Percentiles rank a stretch among this genome's conserved stretches.
These are phyloP conservation scores for Ameiurus melas DNA, from an alignment of 2,113 vertebrate genomes.

Conservation along the genomic window DNA sequence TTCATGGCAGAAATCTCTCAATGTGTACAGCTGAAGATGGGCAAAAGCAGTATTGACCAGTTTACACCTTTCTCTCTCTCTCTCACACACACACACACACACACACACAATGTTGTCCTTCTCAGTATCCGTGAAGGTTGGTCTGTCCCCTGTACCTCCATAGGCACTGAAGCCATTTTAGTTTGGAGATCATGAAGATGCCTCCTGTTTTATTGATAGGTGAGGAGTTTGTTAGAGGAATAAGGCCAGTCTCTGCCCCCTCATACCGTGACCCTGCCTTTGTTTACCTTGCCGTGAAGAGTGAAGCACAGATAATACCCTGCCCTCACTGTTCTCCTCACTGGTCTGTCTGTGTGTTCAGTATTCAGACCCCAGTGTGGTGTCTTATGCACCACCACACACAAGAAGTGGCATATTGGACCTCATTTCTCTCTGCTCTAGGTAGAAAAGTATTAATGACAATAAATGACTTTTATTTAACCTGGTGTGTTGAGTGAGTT, in stretches of 20 bases:
- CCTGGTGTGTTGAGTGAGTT: conserved; percentile 50
- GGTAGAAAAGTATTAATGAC: conserved; percentile 75
- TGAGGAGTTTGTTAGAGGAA: conserved; percentile 15
- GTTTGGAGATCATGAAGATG: conserved; percentile 67
- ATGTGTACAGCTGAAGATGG: conserved; percentile 64
- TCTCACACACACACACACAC: conserved; percentile 54
- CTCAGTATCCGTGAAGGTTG: conserved; percentile 69
- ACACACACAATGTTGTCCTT: conserved; percentile 55
- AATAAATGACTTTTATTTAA: conserved; percentile 84
- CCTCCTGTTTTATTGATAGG: conserved; percentile 31
- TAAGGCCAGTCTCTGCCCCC: conserved; percentile 3
- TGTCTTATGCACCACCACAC: conserved; percentile 70
- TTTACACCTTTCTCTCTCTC: conserved; percentile 12
- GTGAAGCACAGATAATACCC: conserved; percentile 66
- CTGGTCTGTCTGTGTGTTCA: conserved; percentile 55
- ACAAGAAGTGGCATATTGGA: conserved; percentile 75
- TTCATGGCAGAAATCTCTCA: conserved; percentile 73
- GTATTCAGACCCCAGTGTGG: conserved; percentile 58
- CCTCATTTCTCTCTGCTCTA: conserved; percentile 67
- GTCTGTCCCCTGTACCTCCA: conserved; percentile 63
- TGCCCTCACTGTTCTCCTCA: conserved; percentile 26
- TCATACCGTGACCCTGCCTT: conserved; percentile 43
- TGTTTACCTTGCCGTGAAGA: conserved; percentile 74
- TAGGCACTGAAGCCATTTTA: conserved; percentile 65
- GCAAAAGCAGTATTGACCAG: conserved; percentile 35